Base-by-base conservation (phyloP, 92 coral and sea anemone genomes). In the Epizoanthus ramosus region DNA sequence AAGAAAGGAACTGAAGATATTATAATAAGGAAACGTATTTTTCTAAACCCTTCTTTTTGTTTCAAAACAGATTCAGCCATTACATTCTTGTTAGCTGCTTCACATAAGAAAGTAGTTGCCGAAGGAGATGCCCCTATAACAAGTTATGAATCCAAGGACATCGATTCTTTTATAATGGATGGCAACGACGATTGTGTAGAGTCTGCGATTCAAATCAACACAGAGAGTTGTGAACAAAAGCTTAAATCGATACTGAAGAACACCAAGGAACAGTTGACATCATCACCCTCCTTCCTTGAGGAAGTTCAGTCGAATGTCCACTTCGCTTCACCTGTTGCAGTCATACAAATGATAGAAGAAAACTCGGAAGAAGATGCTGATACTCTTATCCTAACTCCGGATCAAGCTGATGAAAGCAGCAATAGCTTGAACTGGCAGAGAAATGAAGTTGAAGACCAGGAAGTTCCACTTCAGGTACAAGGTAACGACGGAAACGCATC, bases 381-480 rank as follows among this genome's bases (percentile, higher is more conserved):
- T 37, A 77, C 82, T 61, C 70, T 77, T 14, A 77, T 77, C 63
- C 69, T 77, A 45, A 77, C 70, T 37, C 82, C 82, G 3, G 82
- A 77, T 41, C 15, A 41, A 37, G 8, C 59, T 39, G 70, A 21
- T 21, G 69, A 31, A 4, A 5, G 12, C 41, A 35, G 14, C 35
- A 19, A 39, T 31, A 39, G 35, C 18, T 37, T 31, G 17, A 74
- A 12, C 28, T 39, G 65, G n/a, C 57, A 41, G 4, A 61, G 8
- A 13, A 24, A 19, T 61, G 71, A 77, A 21, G 18, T 0, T 41
- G 82, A 43, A 47, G 82, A 77, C 63, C 82, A 77, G 52, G 45
- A 41, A 61, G 82, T 77, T 41, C 82, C 82, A 37, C 19, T 15
- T 77, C 57, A 59, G 54, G 15, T 39, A 16, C 82, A 77, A 16